These are phyloP conservation scores for Caenorhabditis zanzibari DNA, from an alignment of 2,888 invertebrate genomes.

Conservation along the genomic window DNA sequence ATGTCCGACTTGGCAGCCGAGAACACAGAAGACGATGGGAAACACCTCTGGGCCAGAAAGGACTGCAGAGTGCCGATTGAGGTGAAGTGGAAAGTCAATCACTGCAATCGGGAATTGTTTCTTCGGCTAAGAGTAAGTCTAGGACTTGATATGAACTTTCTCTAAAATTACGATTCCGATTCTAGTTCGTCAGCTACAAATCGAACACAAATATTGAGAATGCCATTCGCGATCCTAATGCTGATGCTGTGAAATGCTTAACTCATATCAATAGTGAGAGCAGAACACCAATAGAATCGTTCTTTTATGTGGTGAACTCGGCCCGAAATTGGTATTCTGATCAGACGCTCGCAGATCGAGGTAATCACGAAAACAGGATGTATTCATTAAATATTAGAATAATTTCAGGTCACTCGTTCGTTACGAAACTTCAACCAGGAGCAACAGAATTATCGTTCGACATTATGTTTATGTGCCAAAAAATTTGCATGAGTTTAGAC, in stretches of 20 bases:
- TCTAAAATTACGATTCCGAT: neutral
- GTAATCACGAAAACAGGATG: too few species aligned
- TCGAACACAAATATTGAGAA: neutral
- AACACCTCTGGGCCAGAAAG: constrained; percentile 23
- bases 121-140: neutral
- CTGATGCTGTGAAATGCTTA: constrained; percentile 29
- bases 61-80: constrained; percentile 10
- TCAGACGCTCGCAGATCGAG: neutral
- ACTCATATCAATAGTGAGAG: constrained; percentile 5
- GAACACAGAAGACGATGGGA: neutral
- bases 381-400: too few species aligned
- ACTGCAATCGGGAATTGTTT: neutral
- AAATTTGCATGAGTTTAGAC: constrained; percentile 22
- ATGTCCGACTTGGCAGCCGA: constrained; percentile 1
- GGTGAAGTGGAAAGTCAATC: constrained; percentile 27
- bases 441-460: constrained; percentile 1
- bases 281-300: constrained; percentile 30
- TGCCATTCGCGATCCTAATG: constrained; percentile 1
- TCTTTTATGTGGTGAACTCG: constrained; percentile 36
- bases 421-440: neutral
- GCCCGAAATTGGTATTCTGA: neutral
- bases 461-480: constrained; percentile 42
- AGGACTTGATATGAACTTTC: too few species aligned
- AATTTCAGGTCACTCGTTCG: constrained; percentile 33
- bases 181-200: constrained; percentile 31